Base-by-base conservation (phyloP, 2,113 vertebrate species). In the Phaethon lepturus region DNA sequence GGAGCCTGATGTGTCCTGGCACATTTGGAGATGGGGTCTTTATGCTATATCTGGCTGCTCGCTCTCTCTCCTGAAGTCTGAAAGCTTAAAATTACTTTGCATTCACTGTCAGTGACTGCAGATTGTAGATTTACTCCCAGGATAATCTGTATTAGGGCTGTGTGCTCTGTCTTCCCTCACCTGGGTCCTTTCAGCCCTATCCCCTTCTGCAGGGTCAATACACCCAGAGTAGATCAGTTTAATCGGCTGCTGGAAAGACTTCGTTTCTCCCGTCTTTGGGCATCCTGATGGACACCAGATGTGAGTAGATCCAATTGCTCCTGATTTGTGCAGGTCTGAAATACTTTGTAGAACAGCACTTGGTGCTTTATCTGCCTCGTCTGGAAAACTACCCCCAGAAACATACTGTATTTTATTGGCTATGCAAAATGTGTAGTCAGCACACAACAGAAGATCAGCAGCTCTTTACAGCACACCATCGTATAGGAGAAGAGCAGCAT, bases 401-500 rank as follows among this genome's bases (percentile, higher is more conserved):
- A 42, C 13, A 6, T 1, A 1, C 2, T 6, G 13, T 38, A 4
- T 31, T 45, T 50, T 71, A 17, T 60, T 69, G 24, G 9, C 73
- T 17, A 1, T 31, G 66, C 60, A 7, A 19, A 68, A 58, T 4
- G 7, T 2, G 1, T 7, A 19, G 28, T 11, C 40, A 9, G n/a
- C 13, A 8, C 59, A 44, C 14, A 9, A 10, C 13, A 20, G 31
- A 82, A 68, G 59, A 45, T 33, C 33, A 33, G 33, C 58, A 56
- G 23, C 49, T 66, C 64, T 66, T 72, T 7, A 14, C 26, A 31
- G 47, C 4, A 1, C n/a, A 40, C 33, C 25, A 1, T 50, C 14
- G 1, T 1, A 1, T 0, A 8, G 58, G 19, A 62, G 59, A 11
- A 35, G 28, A 52, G 38, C 81, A 33, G 20, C 53, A 14, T 9